A percentile compares a stretch with the other conserved stretches of the same genome.
These are phyloP conservation scores for Shargacucullia verbasci DNA, from an alignment of 2,888 invertebrate species.

Conservation along the genomic window DNA sequence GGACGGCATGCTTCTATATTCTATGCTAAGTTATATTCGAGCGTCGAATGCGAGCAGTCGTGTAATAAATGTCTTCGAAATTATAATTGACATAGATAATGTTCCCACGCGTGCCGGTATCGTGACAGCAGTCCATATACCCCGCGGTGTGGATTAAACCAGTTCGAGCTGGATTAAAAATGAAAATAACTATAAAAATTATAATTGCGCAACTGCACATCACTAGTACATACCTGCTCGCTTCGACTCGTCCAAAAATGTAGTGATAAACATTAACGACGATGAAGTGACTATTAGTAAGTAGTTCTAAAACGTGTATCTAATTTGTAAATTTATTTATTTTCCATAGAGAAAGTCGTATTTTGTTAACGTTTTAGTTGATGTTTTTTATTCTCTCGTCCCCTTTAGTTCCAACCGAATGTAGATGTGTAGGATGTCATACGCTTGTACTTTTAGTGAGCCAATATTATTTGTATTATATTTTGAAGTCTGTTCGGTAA, in stretches of 20 bases:
- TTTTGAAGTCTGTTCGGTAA: slow-evolving; percentile 78
- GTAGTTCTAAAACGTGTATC: slow-evolving; percentile 85
- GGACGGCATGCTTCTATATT: slow-evolving; percentile 83
- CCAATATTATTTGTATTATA: slow-evolving; percentile 85
- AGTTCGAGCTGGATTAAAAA: slow-evolving; percentile 52
- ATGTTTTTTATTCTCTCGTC: slow-evolving; percentile 85
- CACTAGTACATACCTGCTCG: slow-evolving; percentile 65
- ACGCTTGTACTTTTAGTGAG: slow-evolving; percentile 89
- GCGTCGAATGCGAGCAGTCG: slow-evolving; percentile 68
- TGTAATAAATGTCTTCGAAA: slow-evolving; percentile 47
- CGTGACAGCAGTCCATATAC: slow-evolving; percentile 26
- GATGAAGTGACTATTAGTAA: slow-evolving; percentile 85
- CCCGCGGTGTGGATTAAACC: slow-evolving; percentile 52
- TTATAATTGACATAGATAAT: slow-evolving; percentile 42
- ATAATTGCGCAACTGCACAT: slow-evolving; percentile 51
- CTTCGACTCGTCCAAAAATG: slow-evolving; percentile 70
- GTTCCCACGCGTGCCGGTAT: slow-evolving; percentile 47
- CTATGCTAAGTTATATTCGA: slow-evolving; percentile 69
- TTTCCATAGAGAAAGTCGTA: slow-evolving; percentile 89
- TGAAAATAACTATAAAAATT: slow-evolving; percentile 39
- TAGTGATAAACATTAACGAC: slow-evolving; percentile 82
- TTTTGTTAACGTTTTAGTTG: slow-evolving; percentile 90
- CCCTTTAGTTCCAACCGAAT: slow-evolving; percentile 84
- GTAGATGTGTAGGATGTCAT: slow-evolving; percentile 87
- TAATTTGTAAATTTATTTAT: slow-evolving; percentile 89